These are phyloP conservation scores for Pelagia noctiluca DNA, from an alignment of 30 jellyfish, hydroid and myxozoan species.

Conservation along the genomic window DNA sequence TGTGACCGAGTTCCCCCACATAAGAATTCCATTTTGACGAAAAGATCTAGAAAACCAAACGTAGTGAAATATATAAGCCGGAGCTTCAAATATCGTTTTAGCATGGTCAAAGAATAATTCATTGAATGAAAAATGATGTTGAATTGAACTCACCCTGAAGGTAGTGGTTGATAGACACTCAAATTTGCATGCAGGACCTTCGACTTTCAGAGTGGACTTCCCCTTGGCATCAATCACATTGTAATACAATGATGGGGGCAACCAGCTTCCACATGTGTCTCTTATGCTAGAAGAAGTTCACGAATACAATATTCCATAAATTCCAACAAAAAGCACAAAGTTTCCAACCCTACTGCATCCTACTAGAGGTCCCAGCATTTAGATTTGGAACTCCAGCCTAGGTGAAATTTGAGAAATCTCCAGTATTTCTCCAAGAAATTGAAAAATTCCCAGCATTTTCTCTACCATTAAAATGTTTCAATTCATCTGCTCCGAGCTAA, in stretches of 20 bases:
- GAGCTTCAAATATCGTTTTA: too few species aligned
- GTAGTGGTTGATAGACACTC: constrained; percentile 60
- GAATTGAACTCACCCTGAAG: constrained; percentile 84
- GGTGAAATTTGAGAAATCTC: too few species aligned
- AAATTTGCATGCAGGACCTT: constrained; percentile 80
- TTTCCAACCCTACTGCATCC: too few species aligned
- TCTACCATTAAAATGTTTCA: too few species aligned
- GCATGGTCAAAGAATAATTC: neutral
- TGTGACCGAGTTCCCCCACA: constrained; percentile 78
- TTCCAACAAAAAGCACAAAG: neutral
- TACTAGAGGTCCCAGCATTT: too few species aligned
- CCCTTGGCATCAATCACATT: constrained; percentile 59
- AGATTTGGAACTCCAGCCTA: too few species aligned
- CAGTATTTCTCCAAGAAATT: too few species aligned
- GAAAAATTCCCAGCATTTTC: too few species aligned
- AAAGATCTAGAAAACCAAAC: constrained; percentile 37
- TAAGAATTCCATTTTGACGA: constrained; percentile 65
- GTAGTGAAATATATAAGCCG: neutral
- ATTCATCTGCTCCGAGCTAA: too few species aligned
- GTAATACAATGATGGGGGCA: constrained; percentile 73
- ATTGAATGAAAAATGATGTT: too few species aligned
- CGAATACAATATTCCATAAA: neutral
- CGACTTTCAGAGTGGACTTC: constrained; percentile 46
- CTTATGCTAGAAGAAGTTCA: constrained; percentile 49
- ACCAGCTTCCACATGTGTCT: constrained; percentile 74